phyloP scores from a whole-genome alignment of 1,140 invertebrate species.

The Venustaconcha ellipsiformis region DNA sequence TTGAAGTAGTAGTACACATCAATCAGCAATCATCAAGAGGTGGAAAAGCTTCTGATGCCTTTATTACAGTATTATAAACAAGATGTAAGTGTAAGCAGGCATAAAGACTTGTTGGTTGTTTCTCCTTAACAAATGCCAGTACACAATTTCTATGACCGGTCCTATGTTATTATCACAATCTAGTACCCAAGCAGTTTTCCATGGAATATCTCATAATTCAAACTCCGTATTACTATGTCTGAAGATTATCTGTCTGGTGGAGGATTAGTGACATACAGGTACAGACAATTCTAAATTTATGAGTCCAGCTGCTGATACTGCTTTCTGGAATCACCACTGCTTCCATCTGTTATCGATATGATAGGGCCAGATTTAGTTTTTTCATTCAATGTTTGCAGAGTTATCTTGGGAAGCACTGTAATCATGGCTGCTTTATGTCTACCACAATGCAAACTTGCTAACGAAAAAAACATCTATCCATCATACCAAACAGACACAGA shows the following conservation, averaged over 20 bases:
- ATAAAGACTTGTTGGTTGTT: constrained; percentile 7
- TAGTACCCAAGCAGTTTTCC: constrained; percentile 34
- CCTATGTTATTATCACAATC: constrained; percentile 38
- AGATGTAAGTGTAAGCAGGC: constrained; percentile 21
- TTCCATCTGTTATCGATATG: neutral
- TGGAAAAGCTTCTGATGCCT: constrained; percentile 16
- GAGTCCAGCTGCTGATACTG: neutral
- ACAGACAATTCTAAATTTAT: neutral
- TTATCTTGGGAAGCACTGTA: too few relatives aligned
- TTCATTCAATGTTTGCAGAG: neutral
- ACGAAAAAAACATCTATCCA: too few relatives aligned
- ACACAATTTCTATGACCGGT: constrained; percentile 28
- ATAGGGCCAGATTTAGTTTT: neutral
- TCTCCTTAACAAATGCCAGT: constrained; percentile 12
- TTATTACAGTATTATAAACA: constrained; percentile 28
- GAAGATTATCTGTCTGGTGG: constrained; percentile 21
- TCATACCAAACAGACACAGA: too few relatives aligned
- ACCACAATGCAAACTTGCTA: too few relatives aligned
- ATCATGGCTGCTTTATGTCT: too few relatives aligned
- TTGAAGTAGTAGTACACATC: constrained; percentile 43
- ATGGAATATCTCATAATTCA: constrained; percentile 25
- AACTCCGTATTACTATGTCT: constrained; percentile 25
- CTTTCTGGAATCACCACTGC: neutral
- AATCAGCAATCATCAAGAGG: constrained; percentile 27
- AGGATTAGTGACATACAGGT: neutral